A percentile compares a stretch with the other conserved stretches of the same genome.
These are phyloP conservation scores for Stercorarius parasiticus DNA, from an alignment of 2,113 vertebrate species.

Conservation along the genomic window DNA sequence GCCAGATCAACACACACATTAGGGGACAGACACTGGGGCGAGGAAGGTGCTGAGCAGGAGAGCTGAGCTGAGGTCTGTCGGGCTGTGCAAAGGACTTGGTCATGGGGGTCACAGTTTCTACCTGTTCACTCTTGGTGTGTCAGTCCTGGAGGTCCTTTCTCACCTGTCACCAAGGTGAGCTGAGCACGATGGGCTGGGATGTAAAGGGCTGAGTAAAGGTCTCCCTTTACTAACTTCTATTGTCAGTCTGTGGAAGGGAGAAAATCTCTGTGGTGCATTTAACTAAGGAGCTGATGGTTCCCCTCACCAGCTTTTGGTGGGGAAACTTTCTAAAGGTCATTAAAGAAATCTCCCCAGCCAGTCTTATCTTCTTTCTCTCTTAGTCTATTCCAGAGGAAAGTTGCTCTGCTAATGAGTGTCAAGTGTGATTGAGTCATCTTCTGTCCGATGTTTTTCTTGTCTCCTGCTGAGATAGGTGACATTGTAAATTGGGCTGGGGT, in stretches of 20 bases:
- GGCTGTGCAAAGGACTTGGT: neutral
- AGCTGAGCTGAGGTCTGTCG: neutral
- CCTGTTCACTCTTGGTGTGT: neutral
- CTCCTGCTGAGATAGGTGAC: neutral
- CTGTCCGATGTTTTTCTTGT: neutral
- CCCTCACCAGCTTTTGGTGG: neutral
- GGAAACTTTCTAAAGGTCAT: neutral
- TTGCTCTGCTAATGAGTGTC: neutral
- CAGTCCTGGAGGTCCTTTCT: neutral
- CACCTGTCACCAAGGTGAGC: neutral
- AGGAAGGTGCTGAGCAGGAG: neutral
- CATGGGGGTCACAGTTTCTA: neutral
- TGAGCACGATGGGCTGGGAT: neutral
- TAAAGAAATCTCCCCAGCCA: neutral
- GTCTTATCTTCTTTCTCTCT: neutral
- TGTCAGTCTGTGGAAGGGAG: neutral
- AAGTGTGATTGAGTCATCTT: neutral
- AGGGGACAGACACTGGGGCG: neutral
- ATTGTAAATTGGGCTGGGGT: neutral
- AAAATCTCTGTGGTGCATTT: neutral
- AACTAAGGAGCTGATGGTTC: neutral
- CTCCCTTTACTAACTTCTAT: neutral
- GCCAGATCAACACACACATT: rapidly evolving
- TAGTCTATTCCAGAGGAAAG: neutral
- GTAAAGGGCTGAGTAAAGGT: neutral